Conservation (phyloP, 2,797 vertebrate genomes). For the Phataginus tetradactyla region DNA sequence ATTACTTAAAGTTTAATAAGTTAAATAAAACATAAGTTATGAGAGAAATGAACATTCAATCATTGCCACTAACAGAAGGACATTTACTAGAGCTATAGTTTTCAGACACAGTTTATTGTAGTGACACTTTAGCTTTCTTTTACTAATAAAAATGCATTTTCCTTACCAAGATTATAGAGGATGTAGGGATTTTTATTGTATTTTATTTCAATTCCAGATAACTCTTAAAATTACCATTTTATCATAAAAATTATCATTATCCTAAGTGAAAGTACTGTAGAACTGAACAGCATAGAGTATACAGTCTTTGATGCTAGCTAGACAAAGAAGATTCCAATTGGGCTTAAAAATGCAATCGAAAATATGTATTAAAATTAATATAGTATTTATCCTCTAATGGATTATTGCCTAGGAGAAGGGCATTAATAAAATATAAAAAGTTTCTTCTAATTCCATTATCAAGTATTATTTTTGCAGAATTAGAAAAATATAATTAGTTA, state of each 20-base stretch:
- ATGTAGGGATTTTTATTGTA: background rate
- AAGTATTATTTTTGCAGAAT: background rate
- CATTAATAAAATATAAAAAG: background rate
- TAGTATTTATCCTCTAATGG: background rate
- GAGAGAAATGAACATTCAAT: background rate
- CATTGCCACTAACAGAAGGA: background rate
- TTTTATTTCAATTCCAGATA: background rate
- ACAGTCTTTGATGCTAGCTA: background rate
- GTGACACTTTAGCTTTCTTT: background rate
- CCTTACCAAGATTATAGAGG: background rate
- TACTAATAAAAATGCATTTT: background rate
- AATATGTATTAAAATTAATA: background rate
- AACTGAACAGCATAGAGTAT: background rate
- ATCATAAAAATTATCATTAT: background rate
- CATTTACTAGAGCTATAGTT: background rate
- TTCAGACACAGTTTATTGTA: background rate
- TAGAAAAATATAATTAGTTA: background rate
- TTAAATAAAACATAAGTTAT: background rate
- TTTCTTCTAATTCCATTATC: conserved; percentile 6
- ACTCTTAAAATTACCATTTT: background rate
- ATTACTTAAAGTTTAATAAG: background rate
- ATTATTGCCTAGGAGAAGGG: background rate
- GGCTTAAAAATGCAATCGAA: background rate
- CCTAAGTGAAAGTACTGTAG: background rate
- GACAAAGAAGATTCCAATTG: background rate